Evolutionary conservation across 1,140 invertebrate genomes (phyloP), one percentile per base, ranked within the genome.

Genomic region (Dendroctonus ponderosae): DNA sequence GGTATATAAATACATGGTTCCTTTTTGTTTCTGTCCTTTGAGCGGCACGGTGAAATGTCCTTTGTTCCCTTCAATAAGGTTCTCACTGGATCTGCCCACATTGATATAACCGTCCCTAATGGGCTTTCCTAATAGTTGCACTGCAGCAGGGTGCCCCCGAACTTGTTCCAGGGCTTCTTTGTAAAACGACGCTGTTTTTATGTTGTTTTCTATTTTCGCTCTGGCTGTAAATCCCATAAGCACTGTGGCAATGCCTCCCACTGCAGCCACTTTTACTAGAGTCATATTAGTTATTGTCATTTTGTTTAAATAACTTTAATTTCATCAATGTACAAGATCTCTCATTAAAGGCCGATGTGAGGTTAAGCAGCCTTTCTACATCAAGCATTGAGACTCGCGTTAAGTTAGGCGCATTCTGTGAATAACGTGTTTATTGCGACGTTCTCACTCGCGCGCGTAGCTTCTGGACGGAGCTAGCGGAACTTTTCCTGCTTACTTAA

Each of bases 11-110:
- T 81, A 80, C 66, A 85, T 78, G 37, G 62, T 77, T 26, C 86
- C 87, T 70, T 76, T 83, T 57, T 85, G 82, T 73, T 86, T 87
- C 9, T 82, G 74, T 2, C 87, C 87, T 58, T 76, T 80, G 6
- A 89, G 81, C 1, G 84, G 82, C 14, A 89, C 78, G 76, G 82
- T 77, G 77, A 86, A 86, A 68, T 82, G 79, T 6, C 86, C 87
- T 7, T 68, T 74, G 9, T 78, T 70, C 7, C 76, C 80, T 71
- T 85, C 80, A 64, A 80, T 81, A 66, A 72, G 82, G 75, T 87
- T 87, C 52, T 82, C 82, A 64, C 77, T 73, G 6, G 62, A 67
- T 69, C 87, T 81, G 2, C 76, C 79, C 43, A 88, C 72, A 76
- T 87, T 83, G 58, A 87, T 82, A 12, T 77, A 79, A 15, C 78